Conservation (phyloP, 1,140 invertebrate species). For the Medauroidea extradentata region DNA sequence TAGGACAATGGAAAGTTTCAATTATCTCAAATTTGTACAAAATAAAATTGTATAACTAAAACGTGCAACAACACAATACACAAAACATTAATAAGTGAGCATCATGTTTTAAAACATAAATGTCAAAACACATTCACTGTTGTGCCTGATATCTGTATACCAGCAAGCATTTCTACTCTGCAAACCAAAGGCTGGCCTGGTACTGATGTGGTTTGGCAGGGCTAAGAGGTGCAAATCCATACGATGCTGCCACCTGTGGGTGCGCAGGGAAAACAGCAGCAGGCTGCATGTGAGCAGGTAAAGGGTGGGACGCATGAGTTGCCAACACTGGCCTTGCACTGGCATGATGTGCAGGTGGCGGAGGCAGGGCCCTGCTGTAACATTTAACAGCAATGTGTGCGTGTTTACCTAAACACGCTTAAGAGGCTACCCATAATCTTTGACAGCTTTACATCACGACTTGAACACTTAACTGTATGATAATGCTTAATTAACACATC, state of each 20-base stretch:
- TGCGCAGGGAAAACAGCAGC: conserved; percentile 59
- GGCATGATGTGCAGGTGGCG: conserved; percentile 79
- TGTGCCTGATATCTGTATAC: background rate
- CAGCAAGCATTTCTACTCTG: conserved; percentile 49
- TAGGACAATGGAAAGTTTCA: background rate
- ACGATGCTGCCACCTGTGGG: conserved; percentile 58
- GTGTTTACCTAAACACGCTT: too few species aligned
- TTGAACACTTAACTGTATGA: too few species aligned
- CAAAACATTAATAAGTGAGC: too few species aligned
- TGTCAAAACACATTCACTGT: background rate
- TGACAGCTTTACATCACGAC: too few species aligned
- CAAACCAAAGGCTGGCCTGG: conserved; percentile 70
- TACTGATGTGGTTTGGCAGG: conserved; percentile 62
- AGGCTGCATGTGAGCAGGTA: conserved; percentile 80
- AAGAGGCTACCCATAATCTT: too few species aligned
- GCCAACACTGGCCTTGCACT: conserved; percentile 72
- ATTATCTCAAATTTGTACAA: background rate
- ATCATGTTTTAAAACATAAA: background rate
- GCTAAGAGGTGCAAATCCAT: conserved; percentile 65
- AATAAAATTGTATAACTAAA: background rate
- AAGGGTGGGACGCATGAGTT: conserved; percentile 66
- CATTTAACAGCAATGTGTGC: too few species aligned
- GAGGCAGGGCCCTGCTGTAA: conserved; percentile 42
- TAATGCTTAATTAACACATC: too few species aligned
- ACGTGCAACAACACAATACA: background rate